These are phyloP conservation scores for Parotia lawesii DNA, from an alignment of 2,113 vertebrate species.

Conservation along the genomic window DNA sequence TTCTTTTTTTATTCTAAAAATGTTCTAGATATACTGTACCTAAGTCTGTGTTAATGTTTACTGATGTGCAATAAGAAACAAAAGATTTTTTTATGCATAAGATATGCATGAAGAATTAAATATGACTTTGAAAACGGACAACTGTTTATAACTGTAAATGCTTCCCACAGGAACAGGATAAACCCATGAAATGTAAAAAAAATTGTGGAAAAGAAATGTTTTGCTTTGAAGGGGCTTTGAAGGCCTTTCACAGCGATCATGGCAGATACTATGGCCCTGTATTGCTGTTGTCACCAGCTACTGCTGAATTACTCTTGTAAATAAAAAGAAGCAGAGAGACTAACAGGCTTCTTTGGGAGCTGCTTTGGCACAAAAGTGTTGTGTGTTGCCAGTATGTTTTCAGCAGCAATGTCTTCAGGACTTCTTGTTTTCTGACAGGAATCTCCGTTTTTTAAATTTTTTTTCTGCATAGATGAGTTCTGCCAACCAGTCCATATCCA, in stretches of 20 bases:
- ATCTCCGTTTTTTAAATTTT: accelerated
- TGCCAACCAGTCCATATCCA: neutral
- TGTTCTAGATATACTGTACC: neutral
- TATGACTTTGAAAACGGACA: neutral
- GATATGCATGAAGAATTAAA: neutral
- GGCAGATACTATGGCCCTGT: neutral
- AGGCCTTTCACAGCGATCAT: neutral
- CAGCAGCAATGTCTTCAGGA: neutral
- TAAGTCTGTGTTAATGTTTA: neutral
- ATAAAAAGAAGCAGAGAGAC: neutral
- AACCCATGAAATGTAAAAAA: neutral
- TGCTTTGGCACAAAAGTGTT: neutral
- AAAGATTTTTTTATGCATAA: neutral
- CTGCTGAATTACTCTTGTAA: neutral
- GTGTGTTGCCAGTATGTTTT: neutral
- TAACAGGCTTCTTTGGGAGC: neutral
- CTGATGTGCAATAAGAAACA: neutral
- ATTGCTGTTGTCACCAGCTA: neutral
- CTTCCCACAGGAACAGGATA: neutral
- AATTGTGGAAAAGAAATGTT: neutral
- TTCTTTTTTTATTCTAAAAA: neutral
- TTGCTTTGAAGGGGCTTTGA: neutral
- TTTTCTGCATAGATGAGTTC: neutral
- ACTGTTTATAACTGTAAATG: neutral
- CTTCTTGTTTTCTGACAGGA: neutral